Conservation (phyloP, 2,888 invertebrate species). For the Gymnoscelis rufifasciata region DNA sequence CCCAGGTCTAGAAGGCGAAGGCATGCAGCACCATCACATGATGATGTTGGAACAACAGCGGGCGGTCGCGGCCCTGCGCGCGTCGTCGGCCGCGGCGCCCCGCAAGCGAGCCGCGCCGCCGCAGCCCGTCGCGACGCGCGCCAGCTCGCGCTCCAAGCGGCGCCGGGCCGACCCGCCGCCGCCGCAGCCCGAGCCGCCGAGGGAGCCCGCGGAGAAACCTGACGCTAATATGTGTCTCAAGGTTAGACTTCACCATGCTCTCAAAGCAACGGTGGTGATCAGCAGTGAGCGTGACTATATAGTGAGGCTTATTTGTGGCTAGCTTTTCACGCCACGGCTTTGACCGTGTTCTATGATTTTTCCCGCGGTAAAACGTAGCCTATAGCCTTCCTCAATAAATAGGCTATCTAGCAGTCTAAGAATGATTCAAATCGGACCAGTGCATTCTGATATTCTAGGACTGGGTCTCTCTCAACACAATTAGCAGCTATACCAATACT, state of each 20-base stretch:
- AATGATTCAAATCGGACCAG: too few species aligned
- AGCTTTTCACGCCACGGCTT: too few species aligned
- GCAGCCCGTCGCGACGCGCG: slow-evolving; percentile 51
- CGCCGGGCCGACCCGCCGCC: slow-evolving; percentile 60
- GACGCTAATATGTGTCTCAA: slow-evolving; percentile 92
- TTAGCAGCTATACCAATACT: too few species aligned
- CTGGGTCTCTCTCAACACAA: too few species aligned
- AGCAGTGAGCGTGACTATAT: too few species aligned
- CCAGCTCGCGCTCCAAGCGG: slow-evolving; percentile 56
- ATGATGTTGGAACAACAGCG: slow-evolving; percentile 79
- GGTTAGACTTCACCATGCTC: slow-evolving; percentile 52
- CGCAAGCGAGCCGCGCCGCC: slow-evolving; percentile 55
- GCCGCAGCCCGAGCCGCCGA: slow-evolving; percentile 75
- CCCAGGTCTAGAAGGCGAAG: slow-evolving; percentile 72
- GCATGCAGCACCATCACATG: slow-evolving; percentile 80
- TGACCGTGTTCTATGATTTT: too few species aligned
- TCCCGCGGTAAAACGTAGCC: too few species aligned
- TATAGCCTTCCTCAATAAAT: too few species aligned
- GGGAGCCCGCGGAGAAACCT: slow-evolving; percentile 87
- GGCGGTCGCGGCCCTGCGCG: slow-evolving; percentile 65
- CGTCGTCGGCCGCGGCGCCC: slow-evolving; percentile 34
- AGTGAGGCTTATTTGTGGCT: too few species aligned
- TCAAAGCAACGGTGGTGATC: neutral
- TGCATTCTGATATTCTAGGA: too few species aligned
- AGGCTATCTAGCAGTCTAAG: too few species aligned